Conservation (phyloP, 2,888 invertebrate genomes). For the Drosophila bunnanda region DNA sequence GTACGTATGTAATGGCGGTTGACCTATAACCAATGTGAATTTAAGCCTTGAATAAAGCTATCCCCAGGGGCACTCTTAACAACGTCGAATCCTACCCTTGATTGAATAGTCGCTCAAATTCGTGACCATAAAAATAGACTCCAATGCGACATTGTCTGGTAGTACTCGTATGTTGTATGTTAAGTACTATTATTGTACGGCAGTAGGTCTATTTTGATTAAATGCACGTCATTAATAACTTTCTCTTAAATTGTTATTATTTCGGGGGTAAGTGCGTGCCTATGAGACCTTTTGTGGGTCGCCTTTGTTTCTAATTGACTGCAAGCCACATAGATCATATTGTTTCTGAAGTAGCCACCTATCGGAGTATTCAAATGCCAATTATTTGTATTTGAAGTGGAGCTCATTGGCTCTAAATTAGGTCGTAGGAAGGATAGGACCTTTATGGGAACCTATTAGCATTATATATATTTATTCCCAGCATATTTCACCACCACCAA, state of each 20-base stretch:
- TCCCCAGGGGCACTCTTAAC: constrained; percentile 9
- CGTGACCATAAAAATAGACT: constrained; percentile 50
- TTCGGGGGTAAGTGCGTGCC: constrained; percentile 23
- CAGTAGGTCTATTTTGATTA: constrained; percentile 50
- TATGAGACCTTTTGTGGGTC: background rate
- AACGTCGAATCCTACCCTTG: constrained; percentile 1
- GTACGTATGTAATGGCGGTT: constrained; percentile 5
- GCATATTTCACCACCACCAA: constrained; percentile 34
- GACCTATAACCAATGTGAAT: constrained; percentile 12
- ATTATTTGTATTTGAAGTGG: constrained; percentile 14
- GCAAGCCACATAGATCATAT: background rate
- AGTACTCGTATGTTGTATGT: constrained; percentile 17
- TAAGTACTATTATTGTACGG: constrained; percentile 49
- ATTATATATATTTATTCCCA: background rate
- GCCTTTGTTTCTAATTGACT: constrained; percentile 20
- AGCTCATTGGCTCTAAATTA: constrained; percentile 4
- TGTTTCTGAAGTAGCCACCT: background rate
- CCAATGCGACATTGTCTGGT: constrained; percentile 17
- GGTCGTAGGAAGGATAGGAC: background rate
- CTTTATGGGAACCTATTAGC: too few species aligned
- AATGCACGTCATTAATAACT: constrained; percentile 44
- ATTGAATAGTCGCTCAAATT: constrained; percentile 12
- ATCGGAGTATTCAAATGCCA: constrained; percentile 16
- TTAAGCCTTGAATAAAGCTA: constrained; percentile 17
- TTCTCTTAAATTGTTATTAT: background rate